These are phyloP conservation scores for Chiloscyllium plagiosum DNA, from an alignment of 2,113 vertebrate genomes.

Conservation along the genomic window DNA sequence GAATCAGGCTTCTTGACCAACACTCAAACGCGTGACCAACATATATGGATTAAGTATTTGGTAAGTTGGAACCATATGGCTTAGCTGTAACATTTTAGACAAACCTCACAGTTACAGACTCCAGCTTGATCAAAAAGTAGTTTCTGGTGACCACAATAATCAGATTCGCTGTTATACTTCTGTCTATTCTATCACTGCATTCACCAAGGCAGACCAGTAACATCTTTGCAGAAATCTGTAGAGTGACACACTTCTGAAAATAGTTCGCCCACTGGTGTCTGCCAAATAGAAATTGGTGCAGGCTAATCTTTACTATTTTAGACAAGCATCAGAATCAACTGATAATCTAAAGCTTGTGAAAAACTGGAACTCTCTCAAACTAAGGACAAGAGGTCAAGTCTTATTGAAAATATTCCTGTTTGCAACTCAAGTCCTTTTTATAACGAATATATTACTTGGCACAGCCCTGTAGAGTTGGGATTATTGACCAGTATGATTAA, in stretches of 20 bases:
- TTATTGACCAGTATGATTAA: neutral
- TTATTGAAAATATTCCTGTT: neutral
- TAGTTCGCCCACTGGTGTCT: neutral
- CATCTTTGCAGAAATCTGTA: neutral
- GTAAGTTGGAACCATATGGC: neutral
- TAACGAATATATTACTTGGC: neutral
- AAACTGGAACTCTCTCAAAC: neutral
- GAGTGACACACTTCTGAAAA: neutral
- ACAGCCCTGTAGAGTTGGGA: neutral
- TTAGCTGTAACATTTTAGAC: neutral
- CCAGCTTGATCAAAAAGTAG: neutral
- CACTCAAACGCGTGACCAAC: neutral
- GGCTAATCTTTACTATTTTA: neutral
- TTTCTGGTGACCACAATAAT: neutral
- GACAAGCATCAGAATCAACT: neutral
- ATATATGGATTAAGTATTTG: neutral
- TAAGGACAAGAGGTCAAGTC: neutral
- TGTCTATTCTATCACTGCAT: neutral
- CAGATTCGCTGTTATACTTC: neutral
- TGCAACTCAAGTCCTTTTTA: neutral
- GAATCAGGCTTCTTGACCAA: neutral
- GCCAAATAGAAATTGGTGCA: neutral
- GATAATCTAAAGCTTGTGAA: neutral
- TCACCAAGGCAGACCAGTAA: neutral
- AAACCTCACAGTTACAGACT: neutral